Base-by-base conservation (phyloP, 2,797 vertebrate genomes). In the Hybognathus amarus region DNA sequence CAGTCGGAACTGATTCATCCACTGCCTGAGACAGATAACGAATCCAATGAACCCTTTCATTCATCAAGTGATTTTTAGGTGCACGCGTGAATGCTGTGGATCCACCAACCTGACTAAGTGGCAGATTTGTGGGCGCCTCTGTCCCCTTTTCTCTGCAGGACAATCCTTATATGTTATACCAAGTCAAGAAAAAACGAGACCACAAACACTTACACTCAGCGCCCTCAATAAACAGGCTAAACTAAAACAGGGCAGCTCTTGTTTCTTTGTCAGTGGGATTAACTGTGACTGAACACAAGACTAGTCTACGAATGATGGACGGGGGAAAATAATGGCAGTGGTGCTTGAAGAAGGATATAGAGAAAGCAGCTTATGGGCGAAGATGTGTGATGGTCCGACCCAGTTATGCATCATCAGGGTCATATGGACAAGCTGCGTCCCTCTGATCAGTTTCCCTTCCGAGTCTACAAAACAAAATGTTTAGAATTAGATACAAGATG, bases 361-460 rank as follows among this genome's bases (percentile, higher is more conserved):
- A 82, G 91, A 88, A 85, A 97, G 94, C 83, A 98, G 94, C 70
- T 94, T 96, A 87, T 93, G 92, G 69, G 95, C 95, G 8, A 98
- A 95, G 22, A 92, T 91, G 22, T 95, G 92, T 0, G 97, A 98
- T 1, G 97, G 94, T 36, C 97, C 93, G 2, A 98, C 95, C 97
- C 97, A 98, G 83, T 94, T 96, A 89, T 98, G 97, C 95, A 97
- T 97, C 90, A 97, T 96, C 83, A 98, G 92, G 22, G 94, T 96
- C 96, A 98, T 96, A 83, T 96, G 94, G 86, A 98, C 95, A 80
- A 95, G 84, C 90, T 96, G 94, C 38, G 94, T 93, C 24, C 94
- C 94, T 40, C 91, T 90, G 89, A 89, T 90, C 1, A 96, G 89
- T 86, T 91, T 96, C 54, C 97, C 97, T 2, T 96, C 93, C 0